These are phyloP conservation scores for Drosophila navojoa DNA, from an alignment of 1,140 invertebrate genomes.

Conservation along the genomic window DNA sequence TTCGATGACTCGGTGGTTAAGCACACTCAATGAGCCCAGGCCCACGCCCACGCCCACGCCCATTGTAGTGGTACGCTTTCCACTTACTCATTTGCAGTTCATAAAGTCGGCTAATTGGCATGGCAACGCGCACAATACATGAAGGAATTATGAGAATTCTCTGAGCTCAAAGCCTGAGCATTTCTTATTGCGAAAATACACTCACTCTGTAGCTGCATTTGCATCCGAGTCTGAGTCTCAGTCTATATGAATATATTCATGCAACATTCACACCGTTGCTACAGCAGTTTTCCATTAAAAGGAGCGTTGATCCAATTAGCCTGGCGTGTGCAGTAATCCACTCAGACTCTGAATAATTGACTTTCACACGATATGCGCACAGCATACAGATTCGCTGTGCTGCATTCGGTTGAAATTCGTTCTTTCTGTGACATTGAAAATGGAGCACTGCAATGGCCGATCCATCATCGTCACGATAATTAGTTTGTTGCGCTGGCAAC, in stretches of 20 bases:
- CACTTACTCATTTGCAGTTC: background rate
- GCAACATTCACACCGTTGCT: background rate
- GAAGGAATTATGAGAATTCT: too few species aligned
- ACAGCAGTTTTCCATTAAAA: constrained; percentile 1
- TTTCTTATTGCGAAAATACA: too few species aligned
- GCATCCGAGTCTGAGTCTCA: too few species aligned
- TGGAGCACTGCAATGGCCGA: background rate
- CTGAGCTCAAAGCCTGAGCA: too few species aligned
- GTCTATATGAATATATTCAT: too few species aligned
- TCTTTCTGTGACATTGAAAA: background rate
- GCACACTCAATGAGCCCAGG: constrained; percentile 20
- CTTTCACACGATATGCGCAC: background rate
- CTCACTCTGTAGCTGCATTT: too few species aligned
- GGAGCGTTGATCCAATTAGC: constrained; percentile 17
- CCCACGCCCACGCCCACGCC: background rate
- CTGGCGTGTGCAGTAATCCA: background rate
- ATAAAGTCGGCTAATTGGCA: background rate
- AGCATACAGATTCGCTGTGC: too few species aligned
- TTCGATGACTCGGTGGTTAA: constrained; percentile 21
- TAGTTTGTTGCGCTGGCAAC: constrained; percentile 55
- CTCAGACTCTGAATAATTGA: constrained; percentile 18
- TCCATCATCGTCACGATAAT: constrained; percentile 46
- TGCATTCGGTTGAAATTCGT: background rate
- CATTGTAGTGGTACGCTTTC: background rate
- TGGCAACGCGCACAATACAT: background rate